Evolutionary conservation across 2,113 vertebrate genomes (phyloP), one percentile per base, ranked within the genome.

Genomic region (Solea senegalensis): DNA sequence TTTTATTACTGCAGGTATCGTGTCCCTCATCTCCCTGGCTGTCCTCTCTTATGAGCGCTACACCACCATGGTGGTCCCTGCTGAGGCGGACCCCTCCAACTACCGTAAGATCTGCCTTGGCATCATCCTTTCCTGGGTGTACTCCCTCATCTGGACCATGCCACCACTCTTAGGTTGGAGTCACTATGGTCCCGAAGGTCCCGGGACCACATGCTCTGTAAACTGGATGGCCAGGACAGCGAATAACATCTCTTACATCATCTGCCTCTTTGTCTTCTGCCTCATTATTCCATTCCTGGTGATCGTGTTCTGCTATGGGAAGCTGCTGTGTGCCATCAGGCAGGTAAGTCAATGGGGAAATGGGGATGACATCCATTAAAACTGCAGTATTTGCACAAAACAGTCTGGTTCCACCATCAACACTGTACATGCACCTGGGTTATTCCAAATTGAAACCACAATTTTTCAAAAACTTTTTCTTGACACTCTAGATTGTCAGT

Each of bases 131-230:
- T 94, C 94, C 70, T 95, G 95, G 94, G 73, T 68, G 0, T 95
- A 95, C 78, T 94, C 93, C 39, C 86, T 96, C 70, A 1, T 92
- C 45, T 95, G 95, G 95, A 94, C 92, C 3, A 5, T 89, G 40
- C 94, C 94, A 0, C 94, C 93, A 0, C 94, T 95, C 10, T 90
- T 95, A 3, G 94, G 94, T 59, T 95, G 95, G 95, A 96, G 94
- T 84, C 90, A 88, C 39, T 95, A 95, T 0, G 91, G 92, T 26
- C 95, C 90, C 0, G 94, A 96, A 79, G 94, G 94, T 13, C 86
- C 94, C 1, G 95, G 95, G 21, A 93, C 94, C 76, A 96, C 88
- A 4, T 95, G 94, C 86, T 96, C 94, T 0, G 91, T 95, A 1
- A 92, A 95, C 87, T 96, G 94, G 95, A 92, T 85, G 8, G 84